phyloP scores from a whole-genome alignment of 2,113 vertebrate species.

The Candoia aspera region DNA sequence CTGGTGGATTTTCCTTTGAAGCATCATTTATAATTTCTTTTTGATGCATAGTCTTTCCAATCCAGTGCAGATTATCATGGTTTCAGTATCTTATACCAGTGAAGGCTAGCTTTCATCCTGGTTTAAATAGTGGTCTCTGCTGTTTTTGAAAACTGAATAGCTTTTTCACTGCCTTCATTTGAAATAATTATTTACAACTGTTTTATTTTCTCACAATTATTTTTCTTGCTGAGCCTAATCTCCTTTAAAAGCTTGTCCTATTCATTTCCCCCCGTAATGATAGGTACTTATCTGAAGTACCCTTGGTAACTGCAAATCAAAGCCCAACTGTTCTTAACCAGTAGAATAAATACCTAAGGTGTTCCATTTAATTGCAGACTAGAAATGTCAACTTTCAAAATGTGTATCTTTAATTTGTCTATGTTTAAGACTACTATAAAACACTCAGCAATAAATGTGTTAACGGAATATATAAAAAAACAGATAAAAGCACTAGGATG shows the following conservation, averaged over 20 bases:
- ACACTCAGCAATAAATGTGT: conserved; percentile 2
- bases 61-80: conserved; percentile 1
- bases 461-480: background rate
- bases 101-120: background rate
- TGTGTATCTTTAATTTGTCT: background rate
- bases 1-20: conserved; percentile 26
- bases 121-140: background rate
- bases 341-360: background rate
- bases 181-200: conserved; percentile 10
- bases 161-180: background rate
- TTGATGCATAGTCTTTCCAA: conserved; percentile 6
- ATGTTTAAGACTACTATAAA: background rate
- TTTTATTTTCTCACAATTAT: background rate
- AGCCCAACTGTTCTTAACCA: background rate
- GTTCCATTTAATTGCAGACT: conserved; percentile 15
- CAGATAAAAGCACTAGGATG: background rate
- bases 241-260: background rate
- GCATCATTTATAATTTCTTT: conserved; percentile 32
- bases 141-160: background rate
- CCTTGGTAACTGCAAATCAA: conserved; percentile 13
- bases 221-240: conserved; percentile 21
- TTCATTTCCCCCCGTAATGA: background rate
- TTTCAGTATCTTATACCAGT: background rate
- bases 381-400: background rate
- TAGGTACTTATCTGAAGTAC: background rate